Evolutionary conservation across 1,140 invertebrate genomes (phyloP), one percentile per base, ranked within the genome.

Genomic region (Leptopilina clavipes): DNA sequence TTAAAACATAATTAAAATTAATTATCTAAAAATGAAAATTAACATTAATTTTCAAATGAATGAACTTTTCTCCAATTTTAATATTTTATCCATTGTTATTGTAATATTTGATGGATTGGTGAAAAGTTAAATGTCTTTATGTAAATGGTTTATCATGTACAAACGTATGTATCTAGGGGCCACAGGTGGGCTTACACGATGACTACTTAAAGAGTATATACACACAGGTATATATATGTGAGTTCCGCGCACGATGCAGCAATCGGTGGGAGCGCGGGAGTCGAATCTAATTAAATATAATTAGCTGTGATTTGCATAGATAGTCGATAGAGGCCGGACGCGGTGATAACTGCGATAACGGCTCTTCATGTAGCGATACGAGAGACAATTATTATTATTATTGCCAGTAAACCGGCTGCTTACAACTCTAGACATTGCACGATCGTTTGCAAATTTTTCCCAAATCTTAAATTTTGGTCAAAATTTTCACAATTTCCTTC

Each of bases 251-350:
- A 81, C 81, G 80, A 81, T 80, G 81, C 82, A 76, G 81, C 82
- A 86, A 88, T 89, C 86, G 83, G 86, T 86, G 84, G 83, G 84
- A 85, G 83, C 84, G 84, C 84, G 84, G 84, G 81, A 87, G 85
- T 87, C 85, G 88, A 89, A 90, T 90, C 89, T 91, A 90, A 91
- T 91, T 91, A 91, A 91, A 91, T 91, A 91, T 91, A 90, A 90
- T 91, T 91, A 90, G 90, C 85, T 84, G 85, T 82, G 89, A 91
- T 91, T 91, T 90, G 89, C 89, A 90, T 90, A 90, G 90, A 90
- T 90, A 89, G 83, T 77, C 85, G 87, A 89, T 89, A 86, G 86
- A 89, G 87, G 88, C 89, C 90, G 89, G 89, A 90, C 87, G 89
- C 88, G 83, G 80, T 86, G 89, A 90, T 91, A 90, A 90, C 80